A percentile compares a stretch with the other conserved stretches of the same genome.
Evolutionary conservation across 2,797 vertebrate species (phyloP).

Genomic region (Valencia hispanica): DNA sequence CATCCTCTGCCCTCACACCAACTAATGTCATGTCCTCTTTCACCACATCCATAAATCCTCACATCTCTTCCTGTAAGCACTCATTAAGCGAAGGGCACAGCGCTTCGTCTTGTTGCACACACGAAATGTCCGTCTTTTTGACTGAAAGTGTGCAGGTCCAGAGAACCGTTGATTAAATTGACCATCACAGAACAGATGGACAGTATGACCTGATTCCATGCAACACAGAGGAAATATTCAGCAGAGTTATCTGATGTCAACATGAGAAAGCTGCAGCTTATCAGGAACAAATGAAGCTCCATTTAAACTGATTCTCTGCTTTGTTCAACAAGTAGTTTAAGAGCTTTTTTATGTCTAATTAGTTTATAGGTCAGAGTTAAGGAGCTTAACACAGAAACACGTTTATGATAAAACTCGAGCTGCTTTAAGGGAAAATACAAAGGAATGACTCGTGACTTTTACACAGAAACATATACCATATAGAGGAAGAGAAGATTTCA

Average conservation of each 20-base stretch:
- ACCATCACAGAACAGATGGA: neutral
- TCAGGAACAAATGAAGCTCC: neutral
- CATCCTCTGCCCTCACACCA: too few species aligned
- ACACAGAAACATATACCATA: too few species aligned
- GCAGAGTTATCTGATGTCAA: neutral
- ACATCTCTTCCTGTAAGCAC: neutral
- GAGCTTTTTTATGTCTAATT: neutral
- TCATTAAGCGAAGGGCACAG: neutral
- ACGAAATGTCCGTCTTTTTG: neutral
- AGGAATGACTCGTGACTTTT: too few species aligned
- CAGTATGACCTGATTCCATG: neutral
- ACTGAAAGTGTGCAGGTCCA: neutral
- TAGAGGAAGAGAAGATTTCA: too few species aligned
- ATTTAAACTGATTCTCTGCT: neutral
- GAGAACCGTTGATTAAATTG: neutral
- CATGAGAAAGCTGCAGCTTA: neutral
- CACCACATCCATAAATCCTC: too few species aligned
- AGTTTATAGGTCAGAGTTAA: neutral
- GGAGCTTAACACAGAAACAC: neutral
- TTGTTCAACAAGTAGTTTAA: neutral
- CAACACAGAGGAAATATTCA: neutral
- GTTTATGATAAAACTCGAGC: neutral
- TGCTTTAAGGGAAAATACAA: too few species aligned
- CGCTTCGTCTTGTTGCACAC: too few species aligned
- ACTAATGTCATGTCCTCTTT: too few species aligned